These are phyloP conservation scores for Pimpla rufipes DNA, from an alignment of 2,888 invertebrate species.

Conservation along the genomic window DNA sequence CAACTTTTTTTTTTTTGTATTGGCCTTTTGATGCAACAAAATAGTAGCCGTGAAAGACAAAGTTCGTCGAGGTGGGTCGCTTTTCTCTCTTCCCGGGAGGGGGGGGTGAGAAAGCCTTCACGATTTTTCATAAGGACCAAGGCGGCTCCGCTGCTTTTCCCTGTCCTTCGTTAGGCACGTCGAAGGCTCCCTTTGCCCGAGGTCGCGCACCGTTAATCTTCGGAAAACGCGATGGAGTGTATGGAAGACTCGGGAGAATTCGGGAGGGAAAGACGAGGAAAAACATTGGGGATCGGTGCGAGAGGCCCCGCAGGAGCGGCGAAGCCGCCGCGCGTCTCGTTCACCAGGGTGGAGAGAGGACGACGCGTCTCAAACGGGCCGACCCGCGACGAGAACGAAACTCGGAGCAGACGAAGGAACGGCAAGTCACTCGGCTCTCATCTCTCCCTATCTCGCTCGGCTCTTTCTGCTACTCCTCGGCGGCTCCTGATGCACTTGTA, in stretches of 20 bases:
- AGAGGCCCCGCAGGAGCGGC: conserved; percentile 31
- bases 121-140: conserved; percentile 53
- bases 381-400: conserved; percentile 40
- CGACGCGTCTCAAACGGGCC: conserved; percentile 59
- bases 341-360: conserved; percentile 21
- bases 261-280: conserved; percentile 42
- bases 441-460: conserved; percentile 46
- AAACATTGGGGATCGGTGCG: conserved; percentile 54
- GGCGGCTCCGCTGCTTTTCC: conserved; percentile 6
- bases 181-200: conserved; percentile 51
- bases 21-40: neutral
- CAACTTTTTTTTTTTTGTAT: neutral
- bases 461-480: conserved; percentile 37
- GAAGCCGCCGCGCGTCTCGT: conserved; percentile 25
- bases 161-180: conserved; percentile 34
- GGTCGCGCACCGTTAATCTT: conserved; percentile 65
- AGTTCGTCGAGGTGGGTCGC: conserved; percentile 32
- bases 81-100: neutral
- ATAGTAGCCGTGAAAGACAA: neutral
- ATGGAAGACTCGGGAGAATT: conserved; percentile 25
- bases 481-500: conserved; percentile 48
- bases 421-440: conserved; percentile 61
- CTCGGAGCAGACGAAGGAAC: conserved; percentile 54
- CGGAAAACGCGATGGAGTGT: conserved; percentile 45
- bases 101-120: conserved; percentile 22